A percentile compares a stretch with the other conserved stretches of the same genome.
Conservation (phyloP, 92 coral and sea anemone genomes). For the Epizoanthus stellaris region DNA sequence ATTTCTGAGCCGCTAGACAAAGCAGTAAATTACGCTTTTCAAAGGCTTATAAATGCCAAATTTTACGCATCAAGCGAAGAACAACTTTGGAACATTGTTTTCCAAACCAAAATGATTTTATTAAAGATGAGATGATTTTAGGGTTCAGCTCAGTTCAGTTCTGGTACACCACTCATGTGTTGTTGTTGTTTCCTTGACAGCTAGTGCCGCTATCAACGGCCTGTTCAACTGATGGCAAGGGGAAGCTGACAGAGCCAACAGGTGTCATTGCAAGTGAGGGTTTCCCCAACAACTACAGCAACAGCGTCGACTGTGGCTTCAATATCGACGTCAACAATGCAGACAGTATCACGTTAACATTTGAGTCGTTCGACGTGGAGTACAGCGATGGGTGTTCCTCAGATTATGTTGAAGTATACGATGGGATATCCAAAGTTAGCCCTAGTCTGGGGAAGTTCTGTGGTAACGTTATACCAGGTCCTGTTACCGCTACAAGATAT, state of each 20-base stretch:
- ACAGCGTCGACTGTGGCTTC: constrained; percentile 19
- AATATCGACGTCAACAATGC: not conserved
- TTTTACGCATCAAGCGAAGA: no score
- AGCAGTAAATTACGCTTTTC: no score
- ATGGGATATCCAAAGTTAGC: constrained; percentile 25
- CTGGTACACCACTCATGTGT: no score
- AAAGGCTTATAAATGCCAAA: no score
- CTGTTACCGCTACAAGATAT: constrained; percentile 21
- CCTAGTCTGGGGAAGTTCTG: constrained; percentile 40
- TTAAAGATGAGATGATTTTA: no score
- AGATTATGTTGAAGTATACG: constrained; percentile 40
- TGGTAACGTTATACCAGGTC: constrained; percentile 13
- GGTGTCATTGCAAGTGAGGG: constrained; percentile 44
- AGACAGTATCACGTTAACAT: constrained; percentile 3
- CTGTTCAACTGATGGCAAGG: constrained; percentile 13
- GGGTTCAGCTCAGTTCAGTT: no score
- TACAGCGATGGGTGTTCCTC: constrained; percentile 25
- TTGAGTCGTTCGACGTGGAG: constrained; percentile 23
- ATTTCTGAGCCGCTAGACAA: no score
- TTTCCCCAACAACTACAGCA: constrained; percentile 42
- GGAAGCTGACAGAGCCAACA: not conserved
- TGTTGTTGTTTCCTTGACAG: not conserved
- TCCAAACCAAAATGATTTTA: no score
- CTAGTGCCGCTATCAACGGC: constrained; percentile 17
- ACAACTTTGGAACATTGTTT: no score